Base-by-base conservation (phyloP, 1,140 invertebrate genomes). In the Drosophila pandora region DNA sequence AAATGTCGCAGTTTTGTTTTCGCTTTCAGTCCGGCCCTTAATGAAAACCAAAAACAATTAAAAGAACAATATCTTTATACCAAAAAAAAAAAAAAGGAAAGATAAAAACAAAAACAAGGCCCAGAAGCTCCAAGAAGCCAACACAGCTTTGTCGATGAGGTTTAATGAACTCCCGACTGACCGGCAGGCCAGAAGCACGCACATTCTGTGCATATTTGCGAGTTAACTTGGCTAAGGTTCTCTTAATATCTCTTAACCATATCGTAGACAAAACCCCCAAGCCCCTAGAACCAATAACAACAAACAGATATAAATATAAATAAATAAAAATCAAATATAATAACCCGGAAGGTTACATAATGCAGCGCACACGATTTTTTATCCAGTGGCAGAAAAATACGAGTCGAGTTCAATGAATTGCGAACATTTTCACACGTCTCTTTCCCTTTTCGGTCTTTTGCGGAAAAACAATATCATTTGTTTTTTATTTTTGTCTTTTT, bases 1-100 rank as follows among this genome's bases (percentile, higher is more conserved):
- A 61, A 80, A 85, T 64, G 82, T 85, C 81, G 82, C 77, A 67
- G 81, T 76, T 73, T 67, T 85, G 67, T 81, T 85, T 80, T 85
- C 57, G 59, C 39, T 74, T 73, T 84, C 58, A 71, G 76, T 25
- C 67, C 45, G 59, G 76, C 80, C 81, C 76, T 83, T 79, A 63
- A 32, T 17, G 43, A 79, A 47, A 45, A 48, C 34, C 10, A 41
- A 61, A 47, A 47, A 47, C 17, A 47, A 47, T 47, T 37, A 37
- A 47, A 47, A 21, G 10, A 9, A 17, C n/a, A 28, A 23, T 23
- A 12, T 13, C 6, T 43, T 43, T 43, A 43, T 21, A 17, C 17
- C 17, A 41, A 13, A 5, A 60, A 50, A 30, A 60, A 8, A 49
- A 49, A 55, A 63, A 32, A 49, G 41, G 45, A 21, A 32, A n/a